Conservation (phyloP, 1,140 invertebrate genomes). For the Drosophila pectinifera region DNA sequence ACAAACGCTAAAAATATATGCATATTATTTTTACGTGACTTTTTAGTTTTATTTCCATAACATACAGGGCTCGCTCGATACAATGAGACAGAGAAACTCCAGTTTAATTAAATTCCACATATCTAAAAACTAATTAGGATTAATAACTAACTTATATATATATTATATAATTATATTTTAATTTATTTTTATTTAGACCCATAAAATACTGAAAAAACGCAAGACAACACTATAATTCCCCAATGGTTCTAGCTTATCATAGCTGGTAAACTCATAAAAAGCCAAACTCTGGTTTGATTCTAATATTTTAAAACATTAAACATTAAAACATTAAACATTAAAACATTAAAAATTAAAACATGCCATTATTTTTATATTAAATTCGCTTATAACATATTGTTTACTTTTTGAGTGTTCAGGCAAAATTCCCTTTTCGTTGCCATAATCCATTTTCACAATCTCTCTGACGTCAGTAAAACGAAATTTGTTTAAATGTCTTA, state of each 20-base stretch:
- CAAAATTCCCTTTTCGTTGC: not conserved
- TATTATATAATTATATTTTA: not conserved
- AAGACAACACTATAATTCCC: not conserved
- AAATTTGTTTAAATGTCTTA: constrained; percentile 24
- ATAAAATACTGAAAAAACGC: not conserved
- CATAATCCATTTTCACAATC: constrained; percentile 11
- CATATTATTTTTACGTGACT: constrained; percentile 49
- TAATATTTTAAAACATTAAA: not conserved
- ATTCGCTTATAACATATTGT: not conserved
- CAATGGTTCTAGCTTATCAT: not conserved
- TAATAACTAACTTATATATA: not conserved
- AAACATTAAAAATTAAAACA: too few relatives aligned
- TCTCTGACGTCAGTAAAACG: constrained; percentile 39
- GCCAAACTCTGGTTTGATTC: not conserved
- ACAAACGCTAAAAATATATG: not conserved
- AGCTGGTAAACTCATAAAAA: not conserved
- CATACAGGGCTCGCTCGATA: not conserved
- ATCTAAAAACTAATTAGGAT: not conserved
- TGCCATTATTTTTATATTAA: not conserved
- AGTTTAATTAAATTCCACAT: not conserved
- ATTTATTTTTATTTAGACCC: not conserved
- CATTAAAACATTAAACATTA: too few relatives aligned
- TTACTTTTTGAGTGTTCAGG: not conserved
- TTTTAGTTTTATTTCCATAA: constrained; percentile 13
- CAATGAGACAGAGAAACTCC: not conserved